These are phyloP conservation scores for Umimayanthus kanabou DNA, from an alignment of 92 coral and sea anemone genomes.

Conservation along the genomic window DNA sequence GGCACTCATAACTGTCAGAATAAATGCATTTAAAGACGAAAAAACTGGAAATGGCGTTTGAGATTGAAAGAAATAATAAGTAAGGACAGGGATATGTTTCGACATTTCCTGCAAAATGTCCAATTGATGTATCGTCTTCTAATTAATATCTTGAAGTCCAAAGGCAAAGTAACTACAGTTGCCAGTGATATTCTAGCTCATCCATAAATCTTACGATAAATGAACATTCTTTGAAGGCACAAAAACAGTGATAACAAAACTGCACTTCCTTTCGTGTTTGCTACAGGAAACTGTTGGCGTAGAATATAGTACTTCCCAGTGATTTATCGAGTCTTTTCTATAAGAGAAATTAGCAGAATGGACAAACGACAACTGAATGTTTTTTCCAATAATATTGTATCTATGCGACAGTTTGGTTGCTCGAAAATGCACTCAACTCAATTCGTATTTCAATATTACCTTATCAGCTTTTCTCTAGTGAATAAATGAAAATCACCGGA, in stretches of 20 bases:
- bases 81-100: background rate
- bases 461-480: background rate
- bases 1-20: slow-evolving; percentile 20
- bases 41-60: slow-evolving; percentile 23
- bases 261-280: slow-evolving; percentile 21
- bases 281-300: background rate
- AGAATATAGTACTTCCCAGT: background rate
- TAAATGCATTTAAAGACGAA: slow-evolving; percentile 3
- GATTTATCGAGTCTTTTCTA: background rate
- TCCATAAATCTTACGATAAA: background rate
- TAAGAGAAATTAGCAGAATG: background rate
- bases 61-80: slow-evolving; percentile 3
- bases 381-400: slow-evolving; percentile 4
- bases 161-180: background rate
- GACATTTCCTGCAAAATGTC: slow-evolving; percentile 10
- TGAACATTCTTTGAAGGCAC: background rate
- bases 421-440: slow-evolving; percentile 13
- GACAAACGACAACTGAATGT: background rate
- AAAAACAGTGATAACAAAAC: background rate
- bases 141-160: background rate
- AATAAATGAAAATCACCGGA: background rate
- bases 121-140: slow-evolving; percentile 6
- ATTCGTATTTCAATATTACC: background rate
- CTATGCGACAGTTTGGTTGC: slow-evolving; percentile 33
- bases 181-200: background rate